These are phyloP conservation scores for Cantharis lateralis DNA, from an alignment of 2,888 invertebrate species.

Conservation along the genomic window DNA sequence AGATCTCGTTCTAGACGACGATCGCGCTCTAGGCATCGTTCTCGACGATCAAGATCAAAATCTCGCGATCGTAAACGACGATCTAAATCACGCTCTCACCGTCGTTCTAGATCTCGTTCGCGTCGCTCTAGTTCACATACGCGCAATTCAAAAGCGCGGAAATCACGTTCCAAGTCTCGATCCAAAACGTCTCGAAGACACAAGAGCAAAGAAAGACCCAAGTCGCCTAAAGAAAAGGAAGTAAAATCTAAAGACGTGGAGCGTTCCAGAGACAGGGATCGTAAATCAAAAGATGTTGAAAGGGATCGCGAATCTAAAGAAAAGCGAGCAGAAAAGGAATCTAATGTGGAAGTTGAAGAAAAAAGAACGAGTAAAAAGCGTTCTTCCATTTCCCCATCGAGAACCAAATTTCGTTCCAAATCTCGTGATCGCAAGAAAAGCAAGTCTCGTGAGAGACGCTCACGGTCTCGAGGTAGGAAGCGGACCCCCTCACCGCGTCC, in stretches of 20 bases:
- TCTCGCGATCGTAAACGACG: slow-evolving; percentile 57
- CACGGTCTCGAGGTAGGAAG: slow-evolving; percentile 55
- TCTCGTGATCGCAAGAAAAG: slow-evolving; percentile 61
- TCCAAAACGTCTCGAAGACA: slow-evolving; percentile 44
- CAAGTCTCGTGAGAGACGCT: slow-evolving; percentile 52
- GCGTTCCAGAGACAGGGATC: slow-evolving; percentile 47
- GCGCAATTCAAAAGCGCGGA: slow-evolving; percentile 45
- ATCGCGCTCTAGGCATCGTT: slow-evolving; percentile 61
- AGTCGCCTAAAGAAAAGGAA: slow-evolving; percentile 28
- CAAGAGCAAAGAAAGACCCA: slow-evolving; percentile 44
- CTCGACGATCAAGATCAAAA: slow-evolving; percentile 63
- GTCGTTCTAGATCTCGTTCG: slow-evolving; percentile 48
- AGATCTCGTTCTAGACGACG: slow-evolving; percentile 67
- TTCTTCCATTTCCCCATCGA: slow-evolving; percentile 58
- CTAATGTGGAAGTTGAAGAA: slow-evolving; percentile 46
- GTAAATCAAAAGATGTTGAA: slow-evolving; percentile 50
- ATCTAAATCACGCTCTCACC: slow-evolving; percentile 61
- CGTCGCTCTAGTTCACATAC: slow-evolving; percentile 51
- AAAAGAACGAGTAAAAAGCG: slow-evolving; percentile 55
- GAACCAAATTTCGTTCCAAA: slow-evolving; percentile 63
- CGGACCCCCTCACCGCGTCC: slow-evolving; percentile 54
- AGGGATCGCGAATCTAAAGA: slow-evolving; percentile 48
- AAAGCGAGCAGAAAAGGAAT: slow-evolving; percentile 51
- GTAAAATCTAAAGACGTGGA: slow-evolving; percentile 41
- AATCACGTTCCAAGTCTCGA: slow-evolving; percentile 57